Percentiles rank a stretch among this genome's conserved stretches.
Evolutionary conservation across 1,140 invertebrate genomes (phyloP).

Genomic region (Ceratina australensis): DNA sequence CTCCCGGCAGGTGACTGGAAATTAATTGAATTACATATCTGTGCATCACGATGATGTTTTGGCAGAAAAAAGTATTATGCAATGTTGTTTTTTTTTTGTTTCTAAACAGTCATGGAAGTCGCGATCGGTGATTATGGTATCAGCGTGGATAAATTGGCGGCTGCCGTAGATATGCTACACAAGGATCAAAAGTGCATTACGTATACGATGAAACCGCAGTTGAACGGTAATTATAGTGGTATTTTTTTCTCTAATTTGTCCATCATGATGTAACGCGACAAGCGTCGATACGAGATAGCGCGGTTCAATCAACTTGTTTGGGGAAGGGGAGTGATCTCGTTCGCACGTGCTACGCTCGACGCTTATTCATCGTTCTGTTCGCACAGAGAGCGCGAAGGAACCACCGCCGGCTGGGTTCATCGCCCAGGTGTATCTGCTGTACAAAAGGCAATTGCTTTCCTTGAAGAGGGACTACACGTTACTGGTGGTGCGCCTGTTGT

Average conservation of each 20-base stretch:
- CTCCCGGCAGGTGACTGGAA: too few species aligned
- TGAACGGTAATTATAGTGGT: background rate
- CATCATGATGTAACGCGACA: too few species aligned
- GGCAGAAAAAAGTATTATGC: background rate
- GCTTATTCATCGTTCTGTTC: background rate
- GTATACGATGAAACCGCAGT: background rate
- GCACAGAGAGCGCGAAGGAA: slow-evolving; percentile 37
- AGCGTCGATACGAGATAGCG: too few species aligned
- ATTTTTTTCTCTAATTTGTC: background rate
- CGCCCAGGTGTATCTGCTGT: slow-evolving; percentile 76
- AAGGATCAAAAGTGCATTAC: slow-evolving; percentile 70
- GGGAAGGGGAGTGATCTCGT: background rate
- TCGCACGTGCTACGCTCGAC: background rate
- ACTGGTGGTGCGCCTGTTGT: slow-evolving; percentile 87
- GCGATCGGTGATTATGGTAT: slow-evolving; percentile 86
- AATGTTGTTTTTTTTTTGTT: slow-evolving; percentile 61
- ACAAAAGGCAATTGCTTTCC: slow-evolving; percentile 75
- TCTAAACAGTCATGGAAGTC: slow-evolving; percentile 89
- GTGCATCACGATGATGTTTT: too few species aligned
- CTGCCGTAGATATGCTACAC: slow-evolving; percentile 79
- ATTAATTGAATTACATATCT: too few species aligned
- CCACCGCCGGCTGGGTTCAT: slow-evolving; percentile 73
- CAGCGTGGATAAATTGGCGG: slow-evolving; percentile 82
- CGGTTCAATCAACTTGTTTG: background rate
- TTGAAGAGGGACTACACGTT: slow-evolving; percentile 81